Conservation (phyloP, 2,888 invertebrate genomes). For the Diarsia mendica region DNA sequence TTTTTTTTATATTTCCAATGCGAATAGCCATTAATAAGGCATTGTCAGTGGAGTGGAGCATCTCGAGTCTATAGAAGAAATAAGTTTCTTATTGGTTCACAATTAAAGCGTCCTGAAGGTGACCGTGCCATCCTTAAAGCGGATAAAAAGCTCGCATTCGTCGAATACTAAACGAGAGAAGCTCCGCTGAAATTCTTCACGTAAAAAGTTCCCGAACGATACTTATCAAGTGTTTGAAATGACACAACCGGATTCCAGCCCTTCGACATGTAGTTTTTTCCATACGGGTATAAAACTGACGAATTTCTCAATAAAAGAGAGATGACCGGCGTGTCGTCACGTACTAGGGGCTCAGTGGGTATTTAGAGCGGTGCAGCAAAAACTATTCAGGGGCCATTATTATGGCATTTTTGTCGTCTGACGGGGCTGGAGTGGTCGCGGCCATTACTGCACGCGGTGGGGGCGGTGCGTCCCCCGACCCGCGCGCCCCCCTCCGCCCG, state of each 20-base stretch:
- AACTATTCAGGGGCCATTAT: conserved; percentile 90
- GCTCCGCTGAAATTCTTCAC: conserved; percentile 85
- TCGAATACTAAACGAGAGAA: conserved; percentile 86
- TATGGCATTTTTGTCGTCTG: conserved; percentile 91
- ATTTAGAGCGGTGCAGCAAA: conserved; percentile 90
- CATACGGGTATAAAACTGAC: conserved; percentile 87
- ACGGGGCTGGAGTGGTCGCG: conserved; percentile 88
- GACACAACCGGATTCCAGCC: conserved; percentile 89
- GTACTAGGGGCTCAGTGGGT: conserved; percentile 85
- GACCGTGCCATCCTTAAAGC: conserved; percentile 84
- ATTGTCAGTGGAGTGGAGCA: conserved; percentile 75
- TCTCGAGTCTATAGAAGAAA: conserved; percentile 76
- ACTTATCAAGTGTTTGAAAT: conserved; percentile 91
- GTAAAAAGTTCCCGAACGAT: conserved; percentile 86
- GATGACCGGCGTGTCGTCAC: conserved; percentile 88
- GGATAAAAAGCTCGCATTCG: conserved; percentile 85
- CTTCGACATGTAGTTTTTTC: conserved; percentile 84
- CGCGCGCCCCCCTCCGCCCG: conserved; percentile 66
- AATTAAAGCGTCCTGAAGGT: conserved; percentile 88
- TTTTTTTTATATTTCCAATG: conserved; percentile 71
- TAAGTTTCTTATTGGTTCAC: conserved; percentile 86
- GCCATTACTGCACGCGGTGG: conserved; percentile 84
- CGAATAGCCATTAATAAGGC: conserved; percentile 76
- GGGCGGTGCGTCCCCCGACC: conserved; percentile 72
- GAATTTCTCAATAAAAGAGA: conserved; percentile 90